A percentile compares a stretch with the other conserved stretches of the same genome.
Conservation (phyloP, 2,797 vertebrate species). For the Rhynchotus rufescens region DNA sequence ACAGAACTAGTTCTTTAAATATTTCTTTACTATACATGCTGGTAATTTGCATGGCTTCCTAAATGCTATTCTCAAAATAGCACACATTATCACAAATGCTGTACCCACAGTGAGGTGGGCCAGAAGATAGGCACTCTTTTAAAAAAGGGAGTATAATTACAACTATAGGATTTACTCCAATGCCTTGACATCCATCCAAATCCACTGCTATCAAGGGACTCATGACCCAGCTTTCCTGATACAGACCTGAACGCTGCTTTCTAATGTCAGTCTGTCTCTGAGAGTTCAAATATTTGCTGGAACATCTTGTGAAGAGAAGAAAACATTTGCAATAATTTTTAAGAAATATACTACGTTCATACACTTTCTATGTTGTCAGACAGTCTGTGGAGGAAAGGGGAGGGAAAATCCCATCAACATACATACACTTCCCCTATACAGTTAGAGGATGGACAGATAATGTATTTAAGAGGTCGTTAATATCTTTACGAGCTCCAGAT, state of each 20-base stretch:
- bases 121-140: not conserved
- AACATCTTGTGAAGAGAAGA: not conserved
- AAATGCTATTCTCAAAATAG: not conserved
- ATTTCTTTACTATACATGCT: not conserved
- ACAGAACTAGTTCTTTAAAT: not conserved
- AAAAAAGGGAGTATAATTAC: not conserved
- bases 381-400: too few relatives aligned
- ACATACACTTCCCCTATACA: not conserved
- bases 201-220: not conserved
- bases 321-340: not conserved
- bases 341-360: not conserved
- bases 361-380: rapidly evolving
- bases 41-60: not conserved
- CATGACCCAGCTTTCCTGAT: not conserved
- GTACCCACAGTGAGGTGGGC: not conserved
- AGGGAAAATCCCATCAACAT: not conserved
- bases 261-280: not conserved
- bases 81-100: not conserved
- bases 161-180: not conserved
- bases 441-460: not conserved
- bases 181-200: not conserved
- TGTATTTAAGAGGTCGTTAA: not conserved
- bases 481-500: not conserved
- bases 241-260: not conserved
- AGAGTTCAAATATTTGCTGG: not conserved